Evolutionary conservation across 2,888 invertebrate species (phyloP), one percentile per base, ranked within the genome.

Genomic region (Deilephila elpenor): DNA sequence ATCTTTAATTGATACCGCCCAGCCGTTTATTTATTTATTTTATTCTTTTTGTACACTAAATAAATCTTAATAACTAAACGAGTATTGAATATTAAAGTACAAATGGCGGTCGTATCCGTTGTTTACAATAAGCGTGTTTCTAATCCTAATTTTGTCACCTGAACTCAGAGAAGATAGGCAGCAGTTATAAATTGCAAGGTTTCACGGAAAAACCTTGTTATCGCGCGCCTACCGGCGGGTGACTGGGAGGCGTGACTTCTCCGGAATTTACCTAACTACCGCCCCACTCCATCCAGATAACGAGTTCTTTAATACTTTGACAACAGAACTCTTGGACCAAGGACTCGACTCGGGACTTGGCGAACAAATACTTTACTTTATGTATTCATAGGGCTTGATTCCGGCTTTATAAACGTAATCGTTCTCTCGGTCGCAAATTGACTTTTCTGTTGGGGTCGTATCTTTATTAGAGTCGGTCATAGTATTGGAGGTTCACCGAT

Each of bases 181-280:
- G 76, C 81, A 79, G 84, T 84, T 84, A 83, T 86, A 86, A 86
- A 86, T 85, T 82, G 82, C 75, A 79, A 82, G 83, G 82, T 84
- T 84, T 85, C 85, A 85, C 83, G 83, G 83, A 85, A 85, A 86
- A 86, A 87, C 81, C 86, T 87, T 82, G 80, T 73, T 85, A 86
- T 86, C 84, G 79, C 75, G 80, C 77, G 78, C 80, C 79, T 77
- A 74, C 75, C 67, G 71, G 73, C 20, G 34, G 78, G 78, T 74
- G 74, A 78, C 75, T 44, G 14, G 76, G 71, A 76, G 73, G 56
- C 76, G 74, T 77, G 73, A 72, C 71, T 71, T 71, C 74, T 70
- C 56, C 37, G 72, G 56, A 73, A 73, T 73, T 73, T 73, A 73
- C 67, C 72, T 73, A 73, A 73, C 72, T 73, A 72, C 62, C 72